Evolutionary conservation across 2,113 vertebrate species (phyloP).

Genomic region (Terrapene triunguis): DNA sequence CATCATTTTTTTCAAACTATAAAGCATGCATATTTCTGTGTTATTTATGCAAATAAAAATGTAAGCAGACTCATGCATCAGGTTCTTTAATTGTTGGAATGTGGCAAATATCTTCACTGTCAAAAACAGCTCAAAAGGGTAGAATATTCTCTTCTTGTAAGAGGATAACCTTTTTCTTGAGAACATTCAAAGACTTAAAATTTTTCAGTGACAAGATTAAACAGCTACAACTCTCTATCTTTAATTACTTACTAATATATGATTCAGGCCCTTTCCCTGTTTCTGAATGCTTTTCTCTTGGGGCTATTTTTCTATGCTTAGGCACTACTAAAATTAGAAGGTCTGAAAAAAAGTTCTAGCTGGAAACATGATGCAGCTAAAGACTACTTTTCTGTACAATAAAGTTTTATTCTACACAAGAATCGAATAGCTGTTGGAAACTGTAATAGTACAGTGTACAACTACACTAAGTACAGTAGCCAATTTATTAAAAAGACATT

Average conservation of each 20-base stretch:
- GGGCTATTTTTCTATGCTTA: not conserved
- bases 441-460: slow-evolving; percentile 27
- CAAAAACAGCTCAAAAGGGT: not conserved
- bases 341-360: slow-evolving; percentile 9
- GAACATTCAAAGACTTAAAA: not conserved
- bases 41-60: not conserved
- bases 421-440: slow-evolving; percentile 26
- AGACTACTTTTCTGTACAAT: slow-evolving; percentile 10
- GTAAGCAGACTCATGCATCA: not conserved
- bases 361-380: slow-evolving; percentile 43
- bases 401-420: slow-evolving; percentile 57
- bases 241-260: not conserved
- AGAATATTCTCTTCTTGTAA: not conserved
- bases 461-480: slow-evolving; percentile 55
- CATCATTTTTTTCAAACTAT: not conserved
- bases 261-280: slow-evolving; percentile 5
- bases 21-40: not conserved
- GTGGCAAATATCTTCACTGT: not conserved
- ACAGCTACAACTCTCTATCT: not conserved
- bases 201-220: not conserved
- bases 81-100: not conserved
- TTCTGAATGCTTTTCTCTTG: not conserved
- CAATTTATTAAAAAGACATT: slow-evolving; percentile 60
- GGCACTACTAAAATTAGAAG: slow-evolving; percentile 19
- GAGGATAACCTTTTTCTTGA: not conserved